A percentile compares a stretch with the other conserved stretches of the same genome.
Evolutionary conservation across 2,797 vertebrate species (phyloP).

Genomic region (Hoplostethus mediterraneus): DNA sequence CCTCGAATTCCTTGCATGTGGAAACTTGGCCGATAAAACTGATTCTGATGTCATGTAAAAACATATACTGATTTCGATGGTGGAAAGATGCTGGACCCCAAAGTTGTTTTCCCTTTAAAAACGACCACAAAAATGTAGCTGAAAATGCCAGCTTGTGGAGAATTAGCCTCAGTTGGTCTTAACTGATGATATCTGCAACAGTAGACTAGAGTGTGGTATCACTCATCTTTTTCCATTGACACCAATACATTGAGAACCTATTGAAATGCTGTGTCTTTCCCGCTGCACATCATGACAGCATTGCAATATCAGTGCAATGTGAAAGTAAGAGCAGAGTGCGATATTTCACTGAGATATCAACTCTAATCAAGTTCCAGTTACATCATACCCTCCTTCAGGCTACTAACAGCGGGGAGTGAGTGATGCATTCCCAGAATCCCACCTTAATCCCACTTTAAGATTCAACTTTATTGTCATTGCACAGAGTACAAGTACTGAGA

Average conservation of each 20-base stretch:
- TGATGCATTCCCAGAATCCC: conserved; percentile 5
- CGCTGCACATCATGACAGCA: neutral
- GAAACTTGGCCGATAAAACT: no score
- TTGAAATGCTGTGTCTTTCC: neutral
- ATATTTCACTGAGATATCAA: neutral
- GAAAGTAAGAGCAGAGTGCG: neutral
- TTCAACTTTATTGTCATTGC: no score
- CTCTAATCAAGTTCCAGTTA: conserved; percentile 31
- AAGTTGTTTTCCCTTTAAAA: no score
- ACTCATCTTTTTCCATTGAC: neutral
- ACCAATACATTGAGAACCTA: neutral
- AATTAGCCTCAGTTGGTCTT: no score
- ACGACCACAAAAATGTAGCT: no score
- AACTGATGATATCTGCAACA: no score
- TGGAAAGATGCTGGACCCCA: no score
- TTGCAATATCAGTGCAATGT: neutral
- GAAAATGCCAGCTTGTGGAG: no score
- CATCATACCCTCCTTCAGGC: conserved; percentile 36
- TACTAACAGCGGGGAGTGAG: conserved; percentile 18
- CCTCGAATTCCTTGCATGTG: no score
- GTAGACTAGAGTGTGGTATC: neutral
- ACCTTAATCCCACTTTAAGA: neutral
- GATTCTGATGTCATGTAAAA: no score
- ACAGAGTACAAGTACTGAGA: no score
- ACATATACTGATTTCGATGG: no score